Percentiles rank a stretch among this genome's conserved stretches.
Conservation (phyloP, 2,113 vertebrate genomes). For the Tragelaphus strepsiceros region DNA sequence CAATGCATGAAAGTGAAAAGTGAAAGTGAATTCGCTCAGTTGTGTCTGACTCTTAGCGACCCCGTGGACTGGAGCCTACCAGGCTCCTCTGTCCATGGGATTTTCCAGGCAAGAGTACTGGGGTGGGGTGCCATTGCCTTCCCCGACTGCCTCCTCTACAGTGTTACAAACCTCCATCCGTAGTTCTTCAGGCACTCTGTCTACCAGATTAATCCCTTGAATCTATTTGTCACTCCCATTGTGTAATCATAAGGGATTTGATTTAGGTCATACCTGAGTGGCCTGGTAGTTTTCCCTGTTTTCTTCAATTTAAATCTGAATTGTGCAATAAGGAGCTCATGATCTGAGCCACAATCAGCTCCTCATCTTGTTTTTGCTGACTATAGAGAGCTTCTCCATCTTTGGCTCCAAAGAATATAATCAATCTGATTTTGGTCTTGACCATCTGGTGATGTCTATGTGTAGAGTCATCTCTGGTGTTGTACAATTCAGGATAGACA, state of each 20-base stretch:
- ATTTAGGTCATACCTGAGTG: background rate
- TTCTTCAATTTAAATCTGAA: background rate
- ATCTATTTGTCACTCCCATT: background rate
- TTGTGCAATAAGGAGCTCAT: background rate
- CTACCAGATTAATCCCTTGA: background rate
- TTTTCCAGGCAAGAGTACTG: no score
- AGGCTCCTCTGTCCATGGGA: no score
- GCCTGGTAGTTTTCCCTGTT: background rate
- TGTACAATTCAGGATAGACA: background rate
- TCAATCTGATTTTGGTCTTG: background rate
- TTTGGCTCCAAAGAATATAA: background rate
- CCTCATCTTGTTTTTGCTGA: background rate
- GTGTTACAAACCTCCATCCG: background rate
- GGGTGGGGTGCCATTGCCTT: no score
- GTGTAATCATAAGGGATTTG: background rate
- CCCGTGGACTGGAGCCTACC: no score
- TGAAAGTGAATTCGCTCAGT: no score
- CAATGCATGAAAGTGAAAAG: no score
- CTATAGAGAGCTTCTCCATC: background rate
- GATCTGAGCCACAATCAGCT: background rate
- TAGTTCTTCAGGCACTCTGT: background rate
- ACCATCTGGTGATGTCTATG: background rate
- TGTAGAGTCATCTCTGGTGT: background rate
- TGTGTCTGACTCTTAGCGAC: no score
- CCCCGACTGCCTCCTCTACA: background rate